Evolutionary conservation across 35 echinoderm and acorn worm genomes (phyloP).

Genomic region (Holothuria glaberrima): DNA sequence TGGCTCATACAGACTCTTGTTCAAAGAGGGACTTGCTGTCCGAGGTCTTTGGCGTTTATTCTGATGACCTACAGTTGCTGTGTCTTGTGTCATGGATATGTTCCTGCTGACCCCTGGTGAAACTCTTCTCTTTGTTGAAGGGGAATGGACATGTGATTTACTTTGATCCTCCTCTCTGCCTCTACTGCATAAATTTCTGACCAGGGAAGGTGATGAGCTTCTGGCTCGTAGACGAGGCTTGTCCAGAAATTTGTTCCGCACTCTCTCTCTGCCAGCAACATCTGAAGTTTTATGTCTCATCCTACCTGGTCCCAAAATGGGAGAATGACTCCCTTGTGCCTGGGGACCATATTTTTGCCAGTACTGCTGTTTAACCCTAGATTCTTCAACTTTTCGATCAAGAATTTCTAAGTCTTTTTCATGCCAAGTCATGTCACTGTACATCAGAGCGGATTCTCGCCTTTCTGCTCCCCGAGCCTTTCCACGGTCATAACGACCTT

Average conservation of each 20-base stretch:
- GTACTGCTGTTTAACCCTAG: slow-evolving; percentile 6
- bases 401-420: slow-evolving; percentile 59
- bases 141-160: not conserved
- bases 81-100: not conserved
- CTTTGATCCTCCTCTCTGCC: not conserved
- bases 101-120: not conserved
- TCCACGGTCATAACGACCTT: slow-evolving; percentile 68
- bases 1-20: slow-evolving; percentile 4
- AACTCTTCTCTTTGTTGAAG: slow-evolving; percentile 11
- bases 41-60: not conserved
- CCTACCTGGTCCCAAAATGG: not conserved
- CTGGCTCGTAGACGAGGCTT: slow-evolving; percentile 4
- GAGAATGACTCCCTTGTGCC: not conserved
- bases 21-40: slow-evolving; percentile 13
- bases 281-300: not conserved
- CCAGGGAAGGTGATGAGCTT: slow-evolving; percentile 39
- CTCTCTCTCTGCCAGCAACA: not conserved
- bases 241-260: not conserved
- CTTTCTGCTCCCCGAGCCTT: slow-evolving; percentile 66
- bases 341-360: not conserved
- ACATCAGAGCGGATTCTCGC: slow-evolving; percentile 27
- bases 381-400: slow-evolving; percentile 27
- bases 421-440: slow-evolving; percentile 81
- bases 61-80: not conserved
- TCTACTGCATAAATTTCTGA: not conserved